These are phyloP conservation scores for Cryptoblepharus egeriae DNA, from an alignment of 2,797 vertebrate genomes.

Conservation along the genomic window DNA sequence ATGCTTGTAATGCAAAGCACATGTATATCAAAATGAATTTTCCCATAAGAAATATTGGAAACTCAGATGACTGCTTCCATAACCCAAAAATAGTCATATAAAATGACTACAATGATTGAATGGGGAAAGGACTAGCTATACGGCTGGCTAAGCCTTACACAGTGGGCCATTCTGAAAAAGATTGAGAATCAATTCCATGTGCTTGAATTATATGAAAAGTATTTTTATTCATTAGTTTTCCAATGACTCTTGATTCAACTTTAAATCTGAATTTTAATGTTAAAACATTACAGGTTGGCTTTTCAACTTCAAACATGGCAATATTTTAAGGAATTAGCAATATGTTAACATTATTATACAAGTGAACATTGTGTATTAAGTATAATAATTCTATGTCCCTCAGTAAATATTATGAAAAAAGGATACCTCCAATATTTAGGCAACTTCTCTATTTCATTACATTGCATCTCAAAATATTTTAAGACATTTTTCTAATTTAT, in stretches of 20 bases:
- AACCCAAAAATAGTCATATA: too few relatives aligned
- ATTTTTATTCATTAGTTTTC: conserved; percentile 26
- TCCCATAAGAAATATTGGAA: too few relatives aligned
- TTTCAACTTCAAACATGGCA: conserved; percentile 33
- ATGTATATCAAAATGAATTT: too few relatives aligned
- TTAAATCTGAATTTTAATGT: background rate
- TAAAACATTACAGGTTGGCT: conserved; percentile 6
- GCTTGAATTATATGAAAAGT: background rate
- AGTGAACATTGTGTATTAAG: conserved; percentile 24
- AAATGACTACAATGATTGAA: too few relatives aligned
- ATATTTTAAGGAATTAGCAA: conserved; percentile 40
- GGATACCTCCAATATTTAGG: background rate
- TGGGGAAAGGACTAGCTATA: too few relatives aligned
- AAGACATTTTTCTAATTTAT: conserved; percentile 1
- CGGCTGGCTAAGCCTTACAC: too few relatives aligned
- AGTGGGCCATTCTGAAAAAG: too few relatives aligned
- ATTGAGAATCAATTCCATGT: background rate
- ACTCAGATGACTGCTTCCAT: too few relatives aligned
- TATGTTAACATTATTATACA: conserved; percentile 45
- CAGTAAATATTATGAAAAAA: background rate
- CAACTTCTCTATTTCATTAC: background rate
- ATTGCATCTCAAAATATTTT: background rate
- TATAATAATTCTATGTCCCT: conserved; percentile 17
- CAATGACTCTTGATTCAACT: conserved; percentile 11
- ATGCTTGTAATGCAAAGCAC: too few relatives aligned